Evolutionary conservation across 2,888 invertebrate genomes (phyloP).

Genomic region (Trypoxylon attenuatum): DNA sequence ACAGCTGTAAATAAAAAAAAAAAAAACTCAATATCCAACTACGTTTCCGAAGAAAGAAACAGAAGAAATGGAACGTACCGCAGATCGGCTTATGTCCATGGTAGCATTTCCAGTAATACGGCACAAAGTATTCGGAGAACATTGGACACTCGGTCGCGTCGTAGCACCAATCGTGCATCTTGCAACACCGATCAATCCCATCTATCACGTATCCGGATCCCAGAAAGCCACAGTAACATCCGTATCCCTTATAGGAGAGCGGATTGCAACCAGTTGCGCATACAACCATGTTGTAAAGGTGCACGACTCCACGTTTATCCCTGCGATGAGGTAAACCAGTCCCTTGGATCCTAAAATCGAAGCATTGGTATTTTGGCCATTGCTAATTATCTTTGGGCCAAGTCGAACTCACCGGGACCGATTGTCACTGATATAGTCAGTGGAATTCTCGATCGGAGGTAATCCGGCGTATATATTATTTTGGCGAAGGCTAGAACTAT

Average conservation of each 20-base stretch:
- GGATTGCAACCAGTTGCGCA: constrained; percentile 92
- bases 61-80: constrained; percentile 75
- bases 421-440: constrained; percentile 18
- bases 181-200: constrained; percentile 89
- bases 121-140: constrained; percentile 89
- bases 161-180: constrained; percentile 91
- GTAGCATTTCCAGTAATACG: constrained; percentile 92
- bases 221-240: constrained; percentile 92
- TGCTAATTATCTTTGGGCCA: neutral
- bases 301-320: constrained; percentile 84
- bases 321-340: constrained; percentile 68
- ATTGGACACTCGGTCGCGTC: constrained; percentile 86
- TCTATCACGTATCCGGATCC: constrained; percentile 88
- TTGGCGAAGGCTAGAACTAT: constrained; percentile 29
- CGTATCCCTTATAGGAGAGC: constrained; percentile 88
- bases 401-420: constrained; percentile 23
- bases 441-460: constrained; percentile 23
- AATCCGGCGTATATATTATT: constrained; percentile 14
- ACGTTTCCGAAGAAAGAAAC: neutral
- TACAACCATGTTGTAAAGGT: constrained; percentile 90
- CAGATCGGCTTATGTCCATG: constrained; percentile 84
- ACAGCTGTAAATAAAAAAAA: constrained; percentile 68
- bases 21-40: neutral
- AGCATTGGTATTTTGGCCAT: neutral
- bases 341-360: neutral